Percentiles rank a stretch among this genome's conserved stretches.
phyloP scores from a whole-genome alignment of 2,888 invertebrate species.

The Ditylenchus weischeri region DNA sequence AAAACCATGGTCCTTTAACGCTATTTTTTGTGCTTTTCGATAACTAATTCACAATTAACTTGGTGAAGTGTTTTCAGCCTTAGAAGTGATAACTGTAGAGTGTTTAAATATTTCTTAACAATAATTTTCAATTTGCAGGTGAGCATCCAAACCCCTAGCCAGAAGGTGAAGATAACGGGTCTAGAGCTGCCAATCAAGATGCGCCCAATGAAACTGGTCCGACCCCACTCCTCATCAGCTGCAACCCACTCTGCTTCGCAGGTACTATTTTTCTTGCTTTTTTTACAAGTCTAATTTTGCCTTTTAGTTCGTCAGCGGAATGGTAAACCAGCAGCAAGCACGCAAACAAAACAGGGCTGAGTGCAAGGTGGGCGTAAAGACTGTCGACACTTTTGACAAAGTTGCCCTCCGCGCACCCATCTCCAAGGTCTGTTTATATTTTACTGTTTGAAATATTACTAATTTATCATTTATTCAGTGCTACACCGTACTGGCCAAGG shows the following conservation, averaged over 20 bases:
- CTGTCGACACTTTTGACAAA: slow-evolving; percentile 55
- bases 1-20: too few relatives aligned
- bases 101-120: too few relatives aligned
- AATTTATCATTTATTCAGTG: slow-evolving; percentile 38
- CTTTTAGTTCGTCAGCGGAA: too few relatives aligned
- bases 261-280: too few relatives aligned
- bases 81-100: too few relatives aligned
- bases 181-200: slow-evolving; percentile 30
- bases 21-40: too few relatives aligned
- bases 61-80: too few relatives aligned
- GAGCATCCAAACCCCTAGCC: slow-evolving; percentile 44
- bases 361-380: slow-evolving; percentile 31
- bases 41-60: too few relatives aligned
- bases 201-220: slow-evolving; percentile 20
- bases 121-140: slow-evolving; percentile 16
- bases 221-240: neutral
- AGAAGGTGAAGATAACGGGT: slow-evolving; percentile 36
- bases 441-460: too few relatives aligned
- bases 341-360: slow-evolving; percentile 19
- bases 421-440: slow-evolving; percentile 19
- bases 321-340: neutral
- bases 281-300: too few relatives aligned
- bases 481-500: slow-evolving; percentile 60
- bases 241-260: too few relatives aligned
- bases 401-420: slow-evolving; percentile 47